Percentiles rank a stretch among this genome's conserved stretches.
Evolutionary conservation across 1,140 invertebrate species (phyloP).

Genomic region (Nephila pilipes): DNA sequence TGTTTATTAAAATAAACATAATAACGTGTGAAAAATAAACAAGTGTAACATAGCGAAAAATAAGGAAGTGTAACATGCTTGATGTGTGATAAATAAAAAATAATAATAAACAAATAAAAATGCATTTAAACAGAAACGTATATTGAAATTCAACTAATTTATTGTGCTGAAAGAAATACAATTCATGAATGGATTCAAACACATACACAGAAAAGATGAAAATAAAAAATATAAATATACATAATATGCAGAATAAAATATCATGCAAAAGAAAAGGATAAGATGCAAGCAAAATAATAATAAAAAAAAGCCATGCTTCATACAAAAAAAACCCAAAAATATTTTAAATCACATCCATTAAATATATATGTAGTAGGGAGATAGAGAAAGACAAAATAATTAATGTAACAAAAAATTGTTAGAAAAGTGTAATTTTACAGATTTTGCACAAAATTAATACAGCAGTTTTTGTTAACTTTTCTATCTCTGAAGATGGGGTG

Average conservation of each 20-base stretch:
- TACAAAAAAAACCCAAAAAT: neutral
- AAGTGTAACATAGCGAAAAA: no score
- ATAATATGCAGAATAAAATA: neutral
- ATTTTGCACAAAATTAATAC: no score
- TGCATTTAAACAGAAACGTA: neutral
- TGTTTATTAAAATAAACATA: no score
- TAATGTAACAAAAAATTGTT: no score
- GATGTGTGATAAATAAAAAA: neutral
- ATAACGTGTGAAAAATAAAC: neutral
- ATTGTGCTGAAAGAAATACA: constrained; percentile 21
- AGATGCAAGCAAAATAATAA: neutral
- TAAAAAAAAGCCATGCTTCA: neutral
- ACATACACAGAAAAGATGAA: neutral
- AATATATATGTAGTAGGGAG: no score
- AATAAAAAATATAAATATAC: neutral
- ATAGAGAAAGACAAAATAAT: no score
- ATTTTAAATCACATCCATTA: neutral
- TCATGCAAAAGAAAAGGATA: neutral
- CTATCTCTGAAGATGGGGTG: no score
- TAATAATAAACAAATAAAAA: neutral
- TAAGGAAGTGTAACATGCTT: neutral
- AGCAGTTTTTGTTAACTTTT: no score
- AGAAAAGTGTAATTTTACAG: no score
- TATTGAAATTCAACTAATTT: neutral
- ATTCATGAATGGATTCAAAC: neutral